These are phyloP conservation scores for Hydraecia micacea DNA, from an alignment of 2,888 invertebrate species.

Conservation along the genomic window DNA sequence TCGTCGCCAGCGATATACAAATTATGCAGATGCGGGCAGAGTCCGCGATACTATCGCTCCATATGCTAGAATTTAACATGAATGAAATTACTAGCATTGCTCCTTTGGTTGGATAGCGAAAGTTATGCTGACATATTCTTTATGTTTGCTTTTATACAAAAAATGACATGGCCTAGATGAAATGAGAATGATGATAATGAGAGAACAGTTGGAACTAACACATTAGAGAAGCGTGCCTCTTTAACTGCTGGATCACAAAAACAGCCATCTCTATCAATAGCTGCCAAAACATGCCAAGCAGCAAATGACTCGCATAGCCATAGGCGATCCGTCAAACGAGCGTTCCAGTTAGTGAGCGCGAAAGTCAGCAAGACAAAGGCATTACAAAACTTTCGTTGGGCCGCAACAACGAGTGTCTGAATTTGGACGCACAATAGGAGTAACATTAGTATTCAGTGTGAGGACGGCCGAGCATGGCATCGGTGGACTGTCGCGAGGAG, in stretches of 20 bases:
- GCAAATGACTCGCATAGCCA: constrained; percentile 53
- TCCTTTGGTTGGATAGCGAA: constrained; percentile 33
- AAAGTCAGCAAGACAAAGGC: constrained; percentile 86
- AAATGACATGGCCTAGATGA: constrained; percentile 20
- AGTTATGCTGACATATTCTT: constrained; percentile 21
- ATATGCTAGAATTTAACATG: constrained; percentile 59
- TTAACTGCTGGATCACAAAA: constrained; percentile 17
- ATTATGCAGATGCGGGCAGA: constrained; percentile 67
- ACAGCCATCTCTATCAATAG: constrained; percentile 39
- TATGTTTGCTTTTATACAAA: background rate
- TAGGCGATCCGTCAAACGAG: constrained; percentile 72
- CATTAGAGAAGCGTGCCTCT: constrained; percentile 14
- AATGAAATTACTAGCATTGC: constrained; percentile 56
- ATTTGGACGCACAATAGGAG: constrained; percentile 79
- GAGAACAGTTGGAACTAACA: background rate
- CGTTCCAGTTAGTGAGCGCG: constrained; percentile 84
- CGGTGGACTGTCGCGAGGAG: constrained; percentile 85
- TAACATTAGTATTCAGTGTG: constrained; percentile 86
- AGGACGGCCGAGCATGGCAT: constrained; percentile 79
- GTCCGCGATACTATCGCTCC: constrained; percentile 62
- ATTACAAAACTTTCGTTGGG: constrained; percentile 86
- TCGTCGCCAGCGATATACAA: constrained; percentile 62
- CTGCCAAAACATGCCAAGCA: constrained; percentile 46
- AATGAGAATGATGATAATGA: constrained; percentile 5
- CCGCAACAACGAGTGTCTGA: constrained; percentile 76